These are phyloP conservation scores for Bombus pyrosoma DNA, from an alignment of 1,140 invertebrate genomes.

Conservation along the genomic window DNA sequence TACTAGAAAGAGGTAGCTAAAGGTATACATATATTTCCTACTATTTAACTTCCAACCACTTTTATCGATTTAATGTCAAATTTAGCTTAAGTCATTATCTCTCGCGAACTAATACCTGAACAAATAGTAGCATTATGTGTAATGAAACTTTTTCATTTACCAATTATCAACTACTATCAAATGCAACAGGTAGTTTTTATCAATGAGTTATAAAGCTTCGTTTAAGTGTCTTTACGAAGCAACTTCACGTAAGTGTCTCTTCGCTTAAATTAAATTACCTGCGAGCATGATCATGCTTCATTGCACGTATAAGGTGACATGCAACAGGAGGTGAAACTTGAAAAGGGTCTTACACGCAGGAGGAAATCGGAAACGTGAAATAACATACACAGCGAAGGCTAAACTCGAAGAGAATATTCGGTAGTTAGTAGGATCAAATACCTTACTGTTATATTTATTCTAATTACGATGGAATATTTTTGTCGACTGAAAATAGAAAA, in stretches of 20 bases:
- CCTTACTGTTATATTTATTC: not conserved
- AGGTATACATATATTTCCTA: not conserved
- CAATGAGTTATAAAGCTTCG: not conserved
- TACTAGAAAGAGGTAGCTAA: not conserved
- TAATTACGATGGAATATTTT: no score
- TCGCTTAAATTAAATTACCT: not conserved
- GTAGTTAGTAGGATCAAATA: not conserved
- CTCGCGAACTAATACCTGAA: not conserved
- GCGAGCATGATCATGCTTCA: not conserved
- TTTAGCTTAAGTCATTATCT: not conserved
- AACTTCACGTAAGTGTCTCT: not conserved
- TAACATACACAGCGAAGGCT: not conserved
- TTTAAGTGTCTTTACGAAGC: not conserved
- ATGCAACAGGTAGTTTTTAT: constrained; percentile 1
- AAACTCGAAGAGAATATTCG: not conserved
- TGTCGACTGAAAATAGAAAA: no score
- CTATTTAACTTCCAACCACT: not conserved
- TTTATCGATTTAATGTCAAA: not conserved
- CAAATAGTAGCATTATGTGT: not conserved
- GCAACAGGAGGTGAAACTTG: not conserved
- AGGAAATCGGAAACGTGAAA: not conserved
- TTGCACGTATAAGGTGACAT: not conserved
- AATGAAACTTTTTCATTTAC: not conserved
- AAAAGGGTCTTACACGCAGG: not conserved
- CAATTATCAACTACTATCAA: not conserved